Percentiles rank a stretch among this genome's conserved stretches.
phyloP scores from a whole-genome alignment of 2,888 invertebrate genomes.

The Parascotia fuliginaria region DNA sequence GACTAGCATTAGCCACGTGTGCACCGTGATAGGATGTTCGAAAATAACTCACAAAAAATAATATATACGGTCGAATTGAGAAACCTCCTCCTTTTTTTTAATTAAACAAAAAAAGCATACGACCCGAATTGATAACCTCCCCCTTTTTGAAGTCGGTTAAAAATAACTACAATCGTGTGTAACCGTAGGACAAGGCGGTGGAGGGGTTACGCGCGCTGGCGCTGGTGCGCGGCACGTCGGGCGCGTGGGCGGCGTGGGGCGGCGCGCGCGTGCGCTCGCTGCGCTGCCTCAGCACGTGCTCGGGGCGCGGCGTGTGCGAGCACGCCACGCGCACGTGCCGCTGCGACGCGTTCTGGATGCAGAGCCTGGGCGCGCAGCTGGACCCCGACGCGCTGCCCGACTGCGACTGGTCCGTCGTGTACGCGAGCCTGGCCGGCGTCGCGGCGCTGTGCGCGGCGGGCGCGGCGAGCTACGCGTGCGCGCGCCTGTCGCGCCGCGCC shows the following conservation, averaged over 20 bases:
- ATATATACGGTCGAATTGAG: no score
- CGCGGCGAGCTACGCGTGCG: constrained; percentile 87
- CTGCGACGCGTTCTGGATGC: constrained; percentile 99
- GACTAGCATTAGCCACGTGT: no score
- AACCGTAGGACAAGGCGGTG: constrained; percentile 58
- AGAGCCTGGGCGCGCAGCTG: constrained; percentile 91
- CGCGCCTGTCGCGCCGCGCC: constrained; percentile 75
- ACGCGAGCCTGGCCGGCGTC: constrained; percentile 92
- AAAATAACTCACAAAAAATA: no score
- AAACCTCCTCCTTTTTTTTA: no score
- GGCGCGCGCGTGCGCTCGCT: constrained; percentile 92
- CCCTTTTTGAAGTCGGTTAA: no score
- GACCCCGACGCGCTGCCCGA: constrained; percentile 93
- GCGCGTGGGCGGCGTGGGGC: constrained; percentile 68
- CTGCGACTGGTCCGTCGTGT: constrained; percentile 97
- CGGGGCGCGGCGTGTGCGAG: constrained; percentile 96
- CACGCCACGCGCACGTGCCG: constrained; percentile 93
- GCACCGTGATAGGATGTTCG: no score
- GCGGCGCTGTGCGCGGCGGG: constrained; percentile 86
- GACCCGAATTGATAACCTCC: no score
- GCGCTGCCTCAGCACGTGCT: constrained; percentile 96
- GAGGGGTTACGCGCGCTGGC: constrained; percentile 53
- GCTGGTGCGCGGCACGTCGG: constrained; percentile 43
- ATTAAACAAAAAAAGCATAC: no score
- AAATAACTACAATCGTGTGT: no score